Evolutionary conservation across 2,113 vertebrate species (phyloP).

Genomic region (Microcebus tavaratra): DNA sequence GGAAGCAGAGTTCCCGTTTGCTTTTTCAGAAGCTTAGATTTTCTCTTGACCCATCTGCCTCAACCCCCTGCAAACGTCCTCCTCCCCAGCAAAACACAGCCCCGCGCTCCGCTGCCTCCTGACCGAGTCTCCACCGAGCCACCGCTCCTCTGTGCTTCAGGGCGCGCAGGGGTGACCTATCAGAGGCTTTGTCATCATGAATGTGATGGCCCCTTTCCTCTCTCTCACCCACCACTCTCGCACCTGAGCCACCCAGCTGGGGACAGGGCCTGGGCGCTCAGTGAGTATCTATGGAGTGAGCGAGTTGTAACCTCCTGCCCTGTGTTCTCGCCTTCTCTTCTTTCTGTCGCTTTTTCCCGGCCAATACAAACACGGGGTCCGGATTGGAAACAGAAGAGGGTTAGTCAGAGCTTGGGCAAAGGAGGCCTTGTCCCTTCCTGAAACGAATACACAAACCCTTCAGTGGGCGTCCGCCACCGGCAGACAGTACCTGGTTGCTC

Average conservation of each 20-base stretch:
- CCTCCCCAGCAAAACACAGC: background rate
- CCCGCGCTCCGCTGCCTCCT: background rate
- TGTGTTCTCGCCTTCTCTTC: background rate
- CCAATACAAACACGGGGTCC: background rate
- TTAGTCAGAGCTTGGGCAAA: background rate
- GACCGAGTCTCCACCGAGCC: background rate
- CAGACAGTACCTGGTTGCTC: background rate
- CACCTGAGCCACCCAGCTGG: background rate
- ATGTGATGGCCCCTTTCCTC: background rate
- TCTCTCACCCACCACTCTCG: background rate
- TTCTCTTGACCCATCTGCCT: background rate
- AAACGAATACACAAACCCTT: background rate
- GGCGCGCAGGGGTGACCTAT: fast-evolving
- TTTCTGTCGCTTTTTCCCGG: background rate
- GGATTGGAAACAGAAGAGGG: background rate
- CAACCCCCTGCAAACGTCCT: background rate
- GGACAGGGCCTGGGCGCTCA: background rate
- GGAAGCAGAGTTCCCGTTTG: background rate
- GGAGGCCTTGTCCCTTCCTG: background rate
- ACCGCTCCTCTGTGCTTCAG: background rate
- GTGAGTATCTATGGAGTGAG: background rate
- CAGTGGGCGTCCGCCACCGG: background rate
- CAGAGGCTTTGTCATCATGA: background rate
- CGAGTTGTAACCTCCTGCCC: background rate
- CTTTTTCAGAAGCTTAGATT: background rate